phyloP scores from a whole-genome alignment of 1,140 invertebrate genomes.

The Drosophila neocordata region DNA sequence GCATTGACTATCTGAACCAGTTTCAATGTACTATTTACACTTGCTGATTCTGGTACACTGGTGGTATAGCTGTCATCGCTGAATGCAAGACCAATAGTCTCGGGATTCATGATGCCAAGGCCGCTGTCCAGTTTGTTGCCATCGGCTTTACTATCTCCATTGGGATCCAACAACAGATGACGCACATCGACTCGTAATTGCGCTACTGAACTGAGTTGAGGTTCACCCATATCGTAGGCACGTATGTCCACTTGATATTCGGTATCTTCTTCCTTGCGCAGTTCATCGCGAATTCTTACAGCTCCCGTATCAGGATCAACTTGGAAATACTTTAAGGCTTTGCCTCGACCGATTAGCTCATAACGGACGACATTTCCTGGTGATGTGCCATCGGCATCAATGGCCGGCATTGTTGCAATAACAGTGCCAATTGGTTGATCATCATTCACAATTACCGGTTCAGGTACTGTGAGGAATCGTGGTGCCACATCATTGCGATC shows the following conservation, averaged over 20 bases:
- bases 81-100: constrained; percentile 90
- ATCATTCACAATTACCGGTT: constrained; percentile 92
- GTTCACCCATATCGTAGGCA: constrained; percentile 94
- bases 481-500: constrained; percentile 94
- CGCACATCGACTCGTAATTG: constrained; percentile 92
- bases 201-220: constrained; percentile 90
- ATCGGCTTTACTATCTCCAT: constrained; percentile 52
- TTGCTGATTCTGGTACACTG: constrained; percentile 88
- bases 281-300: constrained; percentile 90
- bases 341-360: constrained; percentile 91
- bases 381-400: constrained; percentile 91
- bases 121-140: constrained; percentile 50
- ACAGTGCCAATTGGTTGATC: constrained; percentile 91
- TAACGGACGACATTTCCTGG: constrained; percentile 92
- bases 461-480: constrained; percentile 90
- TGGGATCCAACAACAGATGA: constrained; percentile 86
- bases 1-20: constrained; percentile 81
- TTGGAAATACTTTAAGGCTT: constrained; percentile 92
- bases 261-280: constrained; percentile 92
- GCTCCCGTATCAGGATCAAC: constrained; percentile 92
- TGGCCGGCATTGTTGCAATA: constrained; percentile 90
- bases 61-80: constrained; percentile 92
- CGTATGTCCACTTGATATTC: constrained; percentile 94
- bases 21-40: constrained; percentile 74
- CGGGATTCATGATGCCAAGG: constrained; percentile 82